These are phyloP conservation scores for Eucidaris tribuloides DNA, from an alignment of 35 echinoderm and acorn worm genomes.

Conservation along the genomic window DNA sequence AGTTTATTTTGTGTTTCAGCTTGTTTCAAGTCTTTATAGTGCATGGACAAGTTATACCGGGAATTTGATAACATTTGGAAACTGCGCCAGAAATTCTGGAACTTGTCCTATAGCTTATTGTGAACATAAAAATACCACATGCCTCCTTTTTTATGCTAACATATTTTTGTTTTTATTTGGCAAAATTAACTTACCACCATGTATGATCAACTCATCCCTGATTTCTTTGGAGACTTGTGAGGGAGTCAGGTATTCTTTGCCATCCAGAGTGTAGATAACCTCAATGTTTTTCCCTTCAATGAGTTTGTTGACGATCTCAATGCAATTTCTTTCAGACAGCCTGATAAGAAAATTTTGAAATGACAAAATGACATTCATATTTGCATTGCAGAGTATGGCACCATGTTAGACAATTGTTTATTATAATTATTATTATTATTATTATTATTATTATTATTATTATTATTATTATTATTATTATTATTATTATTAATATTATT, in stretches of 20 bases:
- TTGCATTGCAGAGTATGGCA: neutral
- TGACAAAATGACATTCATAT: neutral
- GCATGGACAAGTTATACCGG: too few species aligned
- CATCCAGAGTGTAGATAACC: constrained; percentile 86
- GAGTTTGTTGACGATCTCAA: constrained; percentile 93
- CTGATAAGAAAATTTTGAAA: constrained; percentile 32
- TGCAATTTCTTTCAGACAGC: constrained; percentile 95
- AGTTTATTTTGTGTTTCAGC: too few species aligned
- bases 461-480: neutral
- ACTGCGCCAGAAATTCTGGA: too few species aligned
- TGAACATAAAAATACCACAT: too few species aligned
- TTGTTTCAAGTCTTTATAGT: too few species aligned
- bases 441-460: neutral
- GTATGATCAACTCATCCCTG: constrained; percentile 87
- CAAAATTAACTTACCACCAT: constrained; percentile 87
- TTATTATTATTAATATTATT: neutral
- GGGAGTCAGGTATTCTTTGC: constrained; percentile 94
- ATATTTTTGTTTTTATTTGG: too few species aligned
- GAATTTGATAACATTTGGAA: too few species aligned
- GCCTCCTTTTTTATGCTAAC: too few species aligned
- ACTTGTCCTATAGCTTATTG: too few species aligned
- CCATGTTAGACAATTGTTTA: neutral
- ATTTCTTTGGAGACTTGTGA: constrained; percentile 87
- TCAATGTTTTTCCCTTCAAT: constrained; percentile 63
- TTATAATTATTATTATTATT: neutral